Percentiles rank a stretch among this genome's conserved stretches.
Conservation (phyloP, 2,888 invertebrate species). For the Lasioglossum villosulum region DNA sequence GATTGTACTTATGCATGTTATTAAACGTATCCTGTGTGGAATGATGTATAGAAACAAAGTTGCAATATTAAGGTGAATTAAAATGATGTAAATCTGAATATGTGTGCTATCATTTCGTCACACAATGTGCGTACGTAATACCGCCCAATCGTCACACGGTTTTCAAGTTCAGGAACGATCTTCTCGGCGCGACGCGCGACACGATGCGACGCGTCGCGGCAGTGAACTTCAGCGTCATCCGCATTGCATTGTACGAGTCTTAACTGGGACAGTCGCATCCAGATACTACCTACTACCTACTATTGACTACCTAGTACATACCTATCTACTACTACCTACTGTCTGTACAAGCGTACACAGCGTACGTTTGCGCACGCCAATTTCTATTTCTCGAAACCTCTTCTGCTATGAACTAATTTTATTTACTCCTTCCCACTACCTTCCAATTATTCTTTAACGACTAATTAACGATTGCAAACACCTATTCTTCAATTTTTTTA, state of each 20-base stretch:
- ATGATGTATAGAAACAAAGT: not conserved
- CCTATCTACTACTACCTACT: not conserved
- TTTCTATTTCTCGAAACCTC: conserved; percentile 82
- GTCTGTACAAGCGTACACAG: conserved; percentile 76
- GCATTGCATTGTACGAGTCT: conserved; percentile 76
- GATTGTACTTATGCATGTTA: not conserved
- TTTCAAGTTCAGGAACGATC: conserved; percentile 75
- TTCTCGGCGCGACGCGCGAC: conserved; percentile 56
- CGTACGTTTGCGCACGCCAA: conserved; percentile 74
- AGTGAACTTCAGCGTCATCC: conserved; percentile 73
- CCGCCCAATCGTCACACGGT: conserved; percentile 61
- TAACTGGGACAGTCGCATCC: conserved; percentile 83
- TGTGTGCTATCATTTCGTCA: not conserved
- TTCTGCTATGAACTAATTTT: conserved; percentile 42
- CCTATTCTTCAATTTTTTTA: not conserved
- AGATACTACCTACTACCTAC: conserved; percentile 74
- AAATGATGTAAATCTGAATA: not conserved
- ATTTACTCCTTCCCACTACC: conserved; percentile 25
- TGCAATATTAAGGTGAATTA: too few species aligned
- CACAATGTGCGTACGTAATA: conserved; percentile 1
- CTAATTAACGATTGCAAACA: not conserved
- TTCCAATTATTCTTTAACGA: conserved; percentile 4
- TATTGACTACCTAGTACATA: not conserved
- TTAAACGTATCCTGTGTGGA: not conserved
- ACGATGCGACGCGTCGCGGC: conserved; percentile 45